phyloP scores from a whole-genome alignment of 2,888 invertebrate genomes.

The Machimus atricapillus region DNA sequence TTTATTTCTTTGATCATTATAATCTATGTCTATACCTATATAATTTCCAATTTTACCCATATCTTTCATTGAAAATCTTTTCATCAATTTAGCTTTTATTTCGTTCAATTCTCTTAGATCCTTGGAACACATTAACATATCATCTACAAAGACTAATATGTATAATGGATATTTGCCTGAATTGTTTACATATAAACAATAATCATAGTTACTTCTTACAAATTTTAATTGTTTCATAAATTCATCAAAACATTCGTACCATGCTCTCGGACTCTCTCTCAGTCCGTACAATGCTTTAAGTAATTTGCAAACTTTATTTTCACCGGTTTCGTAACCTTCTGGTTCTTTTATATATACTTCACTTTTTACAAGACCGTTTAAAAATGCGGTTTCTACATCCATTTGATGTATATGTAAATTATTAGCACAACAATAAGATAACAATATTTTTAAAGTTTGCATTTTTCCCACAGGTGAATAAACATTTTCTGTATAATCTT shows the following conservation, averaged over 20 bases:
- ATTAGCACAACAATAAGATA: too few relatives aligned
- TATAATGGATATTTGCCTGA: neutral
- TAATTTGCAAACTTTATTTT: constrained; percentile 53
- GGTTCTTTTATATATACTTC: constrained; percentile 52
- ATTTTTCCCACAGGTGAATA: constrained; percentile 43
- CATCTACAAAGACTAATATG: constrained; percentile 42
- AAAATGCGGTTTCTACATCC: constrained; percentile 47
- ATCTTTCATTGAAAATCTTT: constrained; percentile 41
- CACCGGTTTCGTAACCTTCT: constrained; percentile 50
- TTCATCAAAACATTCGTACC: constrained; percentile 42
- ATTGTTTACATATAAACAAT: constrained; percentile 40
- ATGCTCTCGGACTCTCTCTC: constrained; percentile 45
- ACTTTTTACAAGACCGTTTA: constrained; percentile 49
- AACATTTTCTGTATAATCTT: neutral
- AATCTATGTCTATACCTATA: too few relatives aligned
- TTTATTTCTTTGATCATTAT: too few relatives aligned
- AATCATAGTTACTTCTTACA: constrained; percentile 46
- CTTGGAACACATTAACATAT: constrained; percentile 43
- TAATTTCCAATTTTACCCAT: too few relatives aligned
- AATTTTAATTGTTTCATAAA: constrained; percentile 48
- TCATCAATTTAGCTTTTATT: constrained; percentile 53
- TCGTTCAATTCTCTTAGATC: constrained; percentile 29
- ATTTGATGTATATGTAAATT: too few relatives aligned
- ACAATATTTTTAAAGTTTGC: too few relatives aligned
- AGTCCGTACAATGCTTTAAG: constrained; percentile 52